Base-by-base conservation (phyloP, 2,797 vertebrate species). In the Helarctos malayanus region DNA sequence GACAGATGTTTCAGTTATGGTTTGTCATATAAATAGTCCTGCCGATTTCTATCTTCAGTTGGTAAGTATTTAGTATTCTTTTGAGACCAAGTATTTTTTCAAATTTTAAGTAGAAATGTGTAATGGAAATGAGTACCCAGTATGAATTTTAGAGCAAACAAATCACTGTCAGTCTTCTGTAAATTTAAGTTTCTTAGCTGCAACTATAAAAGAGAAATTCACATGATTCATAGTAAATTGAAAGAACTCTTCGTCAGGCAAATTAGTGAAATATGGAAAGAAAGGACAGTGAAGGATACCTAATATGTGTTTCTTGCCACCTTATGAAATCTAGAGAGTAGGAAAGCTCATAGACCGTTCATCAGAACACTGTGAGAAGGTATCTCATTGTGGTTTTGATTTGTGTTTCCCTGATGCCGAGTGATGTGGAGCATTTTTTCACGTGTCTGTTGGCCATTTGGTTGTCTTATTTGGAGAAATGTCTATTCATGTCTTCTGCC, bases 11-110 rank as follows among this genome's bases (percentile, higher is more conserved):
- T 85, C 61, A 23, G 98, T 98, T 86, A 85, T 98, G 78, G 97
- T 99, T 97, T 98, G 98, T 97, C 98, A 99, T 52, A 85, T 99
- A 95, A 99, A 98, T 92, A 98, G 97, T 96, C 99, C 99, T 15
- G 94, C 97, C 89, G 98, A 99, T 98, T 99, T 99, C 96, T 99
- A 98, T 94, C 97, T 99, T 93, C 97, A 98, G 15, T 73, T 99
- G 98, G 99, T 99, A 98, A 98, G 98, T 98, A 79, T 89, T 56
- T 88, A 94, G 25, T 94, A 32, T 73, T 88, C 21, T 59, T 95
- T 91, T 82, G 27, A 90, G 14, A 84, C 69, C 54, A 78, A 47
- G 7, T 61, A 59, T 68, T 69, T 93, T 89, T 38, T n/a, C 54
- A 78, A 65, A 59, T 85, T 91, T 92, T 88, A 98, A 91, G 25